Base-by-base conservation (phyloP, 2,113 vertebrate species). In the Oreotragus oreotragus region DNA sequence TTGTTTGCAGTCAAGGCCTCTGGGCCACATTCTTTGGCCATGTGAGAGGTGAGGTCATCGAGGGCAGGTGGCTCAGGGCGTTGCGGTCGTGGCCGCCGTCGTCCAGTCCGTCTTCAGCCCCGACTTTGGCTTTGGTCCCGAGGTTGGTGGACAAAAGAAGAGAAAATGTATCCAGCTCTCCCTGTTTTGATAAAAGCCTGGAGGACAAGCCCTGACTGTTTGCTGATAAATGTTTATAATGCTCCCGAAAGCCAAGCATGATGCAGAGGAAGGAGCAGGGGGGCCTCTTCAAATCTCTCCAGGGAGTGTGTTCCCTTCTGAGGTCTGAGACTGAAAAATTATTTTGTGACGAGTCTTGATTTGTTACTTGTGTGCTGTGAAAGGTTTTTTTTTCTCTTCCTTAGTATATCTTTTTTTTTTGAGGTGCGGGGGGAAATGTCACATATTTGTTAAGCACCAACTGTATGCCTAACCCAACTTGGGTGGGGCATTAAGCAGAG, bases 11-110 rank as follows among this genome's bases (percentile, higher is more conserved):
- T 73, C 84, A 90, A 92, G 91, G 76, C 45, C 88, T 95, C 60
- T 85, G 66, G 97, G 84, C 95, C 58, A 64, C 23, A 28, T 51
- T 96, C 84, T 84, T 93, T 89, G 96, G 95, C 58, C 6, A 0
- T 27, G 13, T 25, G 15, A 47, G 80, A 95, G 45, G 79, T 98
- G 96, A 98, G 91, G 91, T 98, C 96, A 98, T 97, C 45, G 83
- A 28, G 96, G 60, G 70, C 77, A 93, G 94, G 62, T 96, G 96
- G 85, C 88, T 80, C 43, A 91, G 70, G 91, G 94, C 77, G 28
- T 83, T 93, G 92, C 94, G 91, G 88, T 88, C 94, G 39, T 6
- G 77, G 39, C 47, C 93, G 16, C n/a, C 73, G 16, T 73, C 51
- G 43, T 96, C 49, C 49, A 73, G 2, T 88, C 57, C 45, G 28